Conservation (phyloP, 2,113 vertebrate genomes). For the Carassius gibelio region DNA sequence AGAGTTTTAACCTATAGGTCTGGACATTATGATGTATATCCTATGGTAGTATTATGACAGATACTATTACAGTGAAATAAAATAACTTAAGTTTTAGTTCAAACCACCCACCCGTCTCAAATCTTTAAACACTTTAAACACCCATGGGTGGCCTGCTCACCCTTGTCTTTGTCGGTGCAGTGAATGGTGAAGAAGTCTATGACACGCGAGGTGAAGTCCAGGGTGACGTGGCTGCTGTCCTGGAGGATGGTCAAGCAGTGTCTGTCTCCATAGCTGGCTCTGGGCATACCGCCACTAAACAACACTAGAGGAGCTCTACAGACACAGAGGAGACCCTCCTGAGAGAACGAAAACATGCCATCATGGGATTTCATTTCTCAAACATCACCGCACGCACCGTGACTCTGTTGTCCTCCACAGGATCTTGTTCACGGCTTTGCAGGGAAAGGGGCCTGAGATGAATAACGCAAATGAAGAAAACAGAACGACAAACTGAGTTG, state of each 20-base stretch:
- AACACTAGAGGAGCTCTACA: conserved; percentile 84
- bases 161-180: conserved; percentile 71
- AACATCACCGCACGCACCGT: conserved; percentile 75
- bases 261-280: conserved; percentile 95
- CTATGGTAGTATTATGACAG: not conserved
- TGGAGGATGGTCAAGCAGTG: conserved; percentile 93
- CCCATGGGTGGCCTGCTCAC: conserved; percentile 67
- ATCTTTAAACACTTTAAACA: not conserved
- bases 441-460: conserved; percentile 89
- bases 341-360: conserved; percentile 20
- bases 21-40: not conserved
- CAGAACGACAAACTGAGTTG: not conserved
- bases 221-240: conserved; percentile 84
- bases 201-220: conserved; percentile 96
- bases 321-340: conserved; percentile 10
- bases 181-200: conserved; percentile 97
- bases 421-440: conserved; percentile 97
- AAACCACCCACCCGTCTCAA: not conserved
- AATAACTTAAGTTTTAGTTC: too few species aligned
- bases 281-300: conserved; percentile 94
- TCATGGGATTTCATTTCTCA: conserved; percentile 39
- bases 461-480: not conserved
- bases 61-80: too few species aligned
- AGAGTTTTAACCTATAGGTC: not conserved
- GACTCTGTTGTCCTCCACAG: conserved; percentile 85